Evolutionary conservation across 2,888 invertebrate genomes (phyloP), one percentile per base, ranked within the genome.

Genomic region (Drosophila cracens): DNA sequence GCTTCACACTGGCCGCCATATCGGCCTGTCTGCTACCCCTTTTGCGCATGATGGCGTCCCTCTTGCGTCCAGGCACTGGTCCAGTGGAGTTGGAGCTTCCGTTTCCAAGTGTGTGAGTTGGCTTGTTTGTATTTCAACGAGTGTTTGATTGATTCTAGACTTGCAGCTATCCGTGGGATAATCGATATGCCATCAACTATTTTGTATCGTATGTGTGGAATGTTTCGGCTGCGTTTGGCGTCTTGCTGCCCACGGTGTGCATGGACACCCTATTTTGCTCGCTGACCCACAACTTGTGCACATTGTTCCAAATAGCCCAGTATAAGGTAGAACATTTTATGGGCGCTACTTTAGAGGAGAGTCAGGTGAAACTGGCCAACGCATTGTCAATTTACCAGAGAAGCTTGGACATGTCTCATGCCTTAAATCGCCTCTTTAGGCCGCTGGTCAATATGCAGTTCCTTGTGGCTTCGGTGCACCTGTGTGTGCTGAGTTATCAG

Each of bases 401-500:
- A 4, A 59, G 40, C 1, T 34, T 75, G 38, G 40, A 68, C 6
- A 56, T 78, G 38, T 52, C 61, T 8, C 10, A 54, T 8, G 51
- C 51, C 16, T 10, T 87, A 31, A 76, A 71, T n/a, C 21, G 25
- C 4, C 54, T 38, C 56, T 76, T 80, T 38, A 46, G 63, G 21
- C 76, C 74, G 16, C 49, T 84, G 31, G 71, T 87, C 25, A 74
- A 53, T 40, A 56, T 61, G n/a, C 67, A 81, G 46, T 74, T 73
- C 8, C 18, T 72, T 25, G 49, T 65, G 5, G 69, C 81, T 4
- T 70, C 74, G 16, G 0, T 89, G 69, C 77, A 81, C 33, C 53
- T 89, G 46, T 76, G 79, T 34, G 71, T 81, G 27, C 51, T 76
- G 1, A 63, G 74, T 61, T 80, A 60, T 59, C 83, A 78, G 46